Base-by-base conservation (phyloP, 2,113 vertebrate genomes). In the Rhinogobius similis region DNA sequence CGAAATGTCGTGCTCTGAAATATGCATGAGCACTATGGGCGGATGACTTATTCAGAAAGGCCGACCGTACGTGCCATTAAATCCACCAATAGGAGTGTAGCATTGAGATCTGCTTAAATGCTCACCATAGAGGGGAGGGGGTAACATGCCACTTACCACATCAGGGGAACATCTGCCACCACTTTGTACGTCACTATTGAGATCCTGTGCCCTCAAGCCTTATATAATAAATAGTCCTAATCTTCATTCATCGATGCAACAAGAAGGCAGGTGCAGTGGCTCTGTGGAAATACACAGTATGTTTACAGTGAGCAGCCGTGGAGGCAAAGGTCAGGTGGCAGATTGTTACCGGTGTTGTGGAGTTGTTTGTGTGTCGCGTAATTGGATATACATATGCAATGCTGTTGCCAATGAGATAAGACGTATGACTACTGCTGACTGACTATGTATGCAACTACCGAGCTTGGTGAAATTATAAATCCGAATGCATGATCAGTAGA, bases 1-100 rank as follows among this genome's bases (percentile, higher is more conserved):
- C 73, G 74, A 86, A 85, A 88, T 75, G 86, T 74, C 66, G 38
- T 11, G 21, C 39, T 58, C 77, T 92, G 78, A 93, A 93, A 92
- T 82, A 92, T 93, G 79, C 67, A 92, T 92, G 85, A 92, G 84
- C 41, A 65, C 78, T 74, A 82, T 81, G 73, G 81, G 76, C 18
- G 48, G 76, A 91, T 92, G 58, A 92, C 86, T 93, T 91, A 92
- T 92, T 91, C 87, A 93, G 76, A 53, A 81, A 85, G 68, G 46
- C 64, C 69, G 70, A 73, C 79, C 75, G 81, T 80, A 81, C 80
- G 76, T 86, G 87, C 86, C 82, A 87, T 87, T 83, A 88, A 87
- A 89, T 86, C 87, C 76, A 65, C 67, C 53, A n/a, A 59, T 76
- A 68, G 75, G 16, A n/a, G 32, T 24, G 44, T 46, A 14, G n/a